Percentiles rank a stretch among this genome's conserved stretches.
Conservation (phyloP, 2,797 vertebrate species). For the Ciconia nigra region DNA sequence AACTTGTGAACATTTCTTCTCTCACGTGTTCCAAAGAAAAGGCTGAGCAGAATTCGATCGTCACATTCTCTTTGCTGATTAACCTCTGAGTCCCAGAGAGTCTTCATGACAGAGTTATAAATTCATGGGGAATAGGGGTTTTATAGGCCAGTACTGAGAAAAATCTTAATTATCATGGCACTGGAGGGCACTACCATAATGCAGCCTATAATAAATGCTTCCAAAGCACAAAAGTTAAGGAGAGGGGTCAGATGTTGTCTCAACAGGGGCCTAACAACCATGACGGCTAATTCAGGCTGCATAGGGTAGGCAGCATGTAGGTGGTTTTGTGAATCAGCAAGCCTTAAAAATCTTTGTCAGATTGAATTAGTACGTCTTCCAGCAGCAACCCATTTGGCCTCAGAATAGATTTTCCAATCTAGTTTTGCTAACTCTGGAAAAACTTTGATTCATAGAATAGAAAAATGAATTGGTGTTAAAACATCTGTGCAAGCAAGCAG, state of each 20-base stretch:
- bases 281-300: not conserved
- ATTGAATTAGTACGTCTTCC: constrained; percentile 6
- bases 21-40: not conserved
- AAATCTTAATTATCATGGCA: not conserved
- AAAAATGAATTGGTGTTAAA: not conserved
- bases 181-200: not conserved
- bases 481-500: not conserved
- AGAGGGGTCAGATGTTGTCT: constrained; percentile 41
- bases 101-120: not conserved
- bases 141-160: not conserved
- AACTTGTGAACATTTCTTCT: not conserved
- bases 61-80: not conserved
- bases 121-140: not conserved
- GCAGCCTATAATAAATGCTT: not conserved
- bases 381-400: not conserved
- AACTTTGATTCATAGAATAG: not conserved
- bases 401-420: not conserved
- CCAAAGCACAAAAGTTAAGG: constrained; percentile 31
- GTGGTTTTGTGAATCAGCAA: constrained; percentile 26
- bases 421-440: not conserved
- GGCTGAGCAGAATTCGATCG: not conserved
- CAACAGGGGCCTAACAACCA: constrained; percentile 11
- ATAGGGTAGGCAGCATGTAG: not conserved
- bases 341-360: constrained; percentile 39
- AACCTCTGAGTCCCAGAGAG: not conserved